Evolutionary conservation across 2,888 invertebrate genomes (phyloP).

Genomic region (Villa cingulata): DNA sequence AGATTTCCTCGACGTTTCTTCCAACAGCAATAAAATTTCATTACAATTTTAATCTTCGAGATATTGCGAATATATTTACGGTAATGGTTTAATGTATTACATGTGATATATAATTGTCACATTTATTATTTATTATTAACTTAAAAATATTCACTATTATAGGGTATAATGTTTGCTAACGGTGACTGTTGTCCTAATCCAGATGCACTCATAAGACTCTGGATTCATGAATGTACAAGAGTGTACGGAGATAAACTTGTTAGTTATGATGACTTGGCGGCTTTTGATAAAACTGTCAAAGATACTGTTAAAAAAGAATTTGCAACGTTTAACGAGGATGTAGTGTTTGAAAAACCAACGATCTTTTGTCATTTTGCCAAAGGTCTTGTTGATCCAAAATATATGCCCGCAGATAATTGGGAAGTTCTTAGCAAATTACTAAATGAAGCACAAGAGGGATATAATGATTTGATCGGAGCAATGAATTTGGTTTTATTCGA

Average conservation of each 20-base stretch:
- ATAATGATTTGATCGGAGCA: constrained; percentile 79
- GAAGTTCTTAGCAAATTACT: constrained; percentile 55
- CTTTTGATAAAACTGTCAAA: constrained; percentile 53
- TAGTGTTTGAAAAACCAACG: constrained; percentile 59
- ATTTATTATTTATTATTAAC: neutral
- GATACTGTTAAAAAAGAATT: constrained; percentile 70
- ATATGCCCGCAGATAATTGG: constrained; percentile 66
- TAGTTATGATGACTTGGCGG: constrained; percentile 60
- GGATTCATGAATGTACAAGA: constrained; percentile 80
- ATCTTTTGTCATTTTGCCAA: constrained; percentile 87
- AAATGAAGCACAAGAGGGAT: constrained; percentile 64
- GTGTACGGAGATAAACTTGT: constrained; percentile 88
- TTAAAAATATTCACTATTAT: constrained; percentile 13
- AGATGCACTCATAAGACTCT: constrained; percentile 63
- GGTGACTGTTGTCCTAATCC: constrained; percentile 58
- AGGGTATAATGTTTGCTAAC: constrained; percentile 76
- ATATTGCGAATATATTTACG: constrained; percentile 88
- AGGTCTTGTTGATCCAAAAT: constrained; percentile 83
- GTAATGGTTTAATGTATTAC: constrained; percentile 38
- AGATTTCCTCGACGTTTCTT: constrained; percentile 61
- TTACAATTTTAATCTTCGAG: constrained; percentile 84
- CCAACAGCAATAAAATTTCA: constrained; percentile 93
- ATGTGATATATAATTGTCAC: neutral
- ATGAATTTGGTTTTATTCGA: constrained; percentile 93
- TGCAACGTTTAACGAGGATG: constrained; percentile 57